Evolutionary conservation across 2,797 vertebrate species (phyloP), one percentile per base, ranked within the genome.

Genomic region (Lagocephalus sceleratus): DNA sequence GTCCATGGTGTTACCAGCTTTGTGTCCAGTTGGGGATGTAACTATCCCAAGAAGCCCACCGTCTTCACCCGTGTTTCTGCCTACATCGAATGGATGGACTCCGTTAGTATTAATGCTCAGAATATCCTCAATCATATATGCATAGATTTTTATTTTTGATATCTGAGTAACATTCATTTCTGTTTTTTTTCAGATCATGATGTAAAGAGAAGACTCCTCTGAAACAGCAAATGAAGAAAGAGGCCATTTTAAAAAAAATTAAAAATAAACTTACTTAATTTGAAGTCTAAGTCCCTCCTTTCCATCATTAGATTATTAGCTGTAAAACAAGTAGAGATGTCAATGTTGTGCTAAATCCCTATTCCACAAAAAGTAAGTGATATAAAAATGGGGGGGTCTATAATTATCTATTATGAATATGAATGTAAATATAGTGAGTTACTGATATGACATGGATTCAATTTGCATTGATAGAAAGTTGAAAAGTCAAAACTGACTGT

Each of bases 51-150:
- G 78, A 96, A 93, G 60, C 94, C 93, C 60, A 95, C 93, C 0
- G 92, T 95, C 63, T 96, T 94, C 91, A 94, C 92, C 22, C 89
- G 91, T 0, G 89, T 94, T 55, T 94, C 94, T 3, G 89, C 91
- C 73, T 94, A 92, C 78, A 86, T 85, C 53, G 57, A 84, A 39
- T 95, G 93, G 93, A 92, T 94, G 2, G 56, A 88, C 69, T 60
- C 68, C 26, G 81, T 88, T 20, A 70, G 82, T 82, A 35, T 63
- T 32, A 66, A 25, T 2, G 6, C 15, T 40, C 2, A 35, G 41
- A 12, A 43, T 20, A 47, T 5, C 6, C 29, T 40, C 5, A 14
- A 21, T 47, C 17, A 19, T 25, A 47, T 11, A 0, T 20, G 7
- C 19, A 35, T 35, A 2, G 1, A 42, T 39, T 38, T 38, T 38